Percentiles rank a stretch among this genome's conserved stretches.
Evolutionary conservation across 2,888 invertebrate species (phyloP).

Genomic region (Rotaria socialis): DNA sequence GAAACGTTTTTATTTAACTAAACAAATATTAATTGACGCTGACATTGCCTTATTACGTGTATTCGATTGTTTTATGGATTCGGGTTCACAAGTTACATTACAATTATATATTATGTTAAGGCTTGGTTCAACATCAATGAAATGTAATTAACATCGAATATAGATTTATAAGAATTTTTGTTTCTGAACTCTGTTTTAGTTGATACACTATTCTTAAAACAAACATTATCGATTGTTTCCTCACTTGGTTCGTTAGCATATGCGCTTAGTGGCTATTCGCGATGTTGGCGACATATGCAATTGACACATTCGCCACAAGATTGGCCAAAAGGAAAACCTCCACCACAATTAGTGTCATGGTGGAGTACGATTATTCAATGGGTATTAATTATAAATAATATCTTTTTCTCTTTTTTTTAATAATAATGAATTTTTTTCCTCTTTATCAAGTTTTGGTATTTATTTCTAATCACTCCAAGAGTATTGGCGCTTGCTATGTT

Average conservation of each 20-base stretch:
- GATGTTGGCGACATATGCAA: constrained; percentile 44
- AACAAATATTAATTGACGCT: constrained; percentile 46
- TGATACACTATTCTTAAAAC: constrained; percentile 20
- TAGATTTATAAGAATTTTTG: background rate
- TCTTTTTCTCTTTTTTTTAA: background rate
- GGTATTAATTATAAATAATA: background rate
- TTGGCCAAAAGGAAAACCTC: constrained; percentile 38
- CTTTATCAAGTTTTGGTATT: constrained; percentile 54
- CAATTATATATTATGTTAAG: constrained; percentile 40
- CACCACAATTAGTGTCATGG: constrained; percentile 44
- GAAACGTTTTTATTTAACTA: constrained; percentile 44
- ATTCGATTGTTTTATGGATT: constrained; percentile 44
- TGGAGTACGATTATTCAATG: constrained; percentile 43
- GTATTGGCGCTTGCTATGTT: constrained; percentile 60
- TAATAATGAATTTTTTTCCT: too few species aligned
- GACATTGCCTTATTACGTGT: constrained; percentile 44
- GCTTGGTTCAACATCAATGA: constrained; percentile 14
- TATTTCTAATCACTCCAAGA: constrained; percentile 58
- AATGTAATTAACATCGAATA: background rate
- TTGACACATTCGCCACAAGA: constrained; percentile 40
- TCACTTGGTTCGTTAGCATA: constrained; percentile 45
- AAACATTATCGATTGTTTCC: constrained; percentile 40
- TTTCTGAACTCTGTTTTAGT: background rate
- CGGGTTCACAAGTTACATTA: constrained; percentile 44
- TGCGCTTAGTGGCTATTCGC: constrained; percentile 42